Evolutionary conservation across 1,140 invertebrate species (phyloP).

Genomic region (Drosophila trapezifrons): DNA sequence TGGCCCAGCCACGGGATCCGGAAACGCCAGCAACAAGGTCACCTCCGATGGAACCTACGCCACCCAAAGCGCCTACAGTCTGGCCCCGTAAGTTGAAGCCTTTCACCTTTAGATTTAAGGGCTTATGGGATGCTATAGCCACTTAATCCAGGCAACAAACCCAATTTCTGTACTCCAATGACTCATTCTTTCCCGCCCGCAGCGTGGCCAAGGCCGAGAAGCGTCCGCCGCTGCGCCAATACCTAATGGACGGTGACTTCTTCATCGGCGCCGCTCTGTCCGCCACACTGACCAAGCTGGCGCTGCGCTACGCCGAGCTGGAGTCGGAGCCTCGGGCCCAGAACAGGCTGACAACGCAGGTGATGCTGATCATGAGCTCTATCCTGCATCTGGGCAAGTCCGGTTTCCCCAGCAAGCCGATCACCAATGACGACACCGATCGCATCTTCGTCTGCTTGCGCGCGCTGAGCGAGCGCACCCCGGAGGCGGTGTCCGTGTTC

Average conservation of each 20-base stretch:
- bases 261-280: slow-evolving; percentile 97
- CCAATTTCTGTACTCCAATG: too few species aligned
- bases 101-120: too few species aligned
- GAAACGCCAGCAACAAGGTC: slow-evolving; percentile 85
- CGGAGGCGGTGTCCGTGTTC: slow-evolving; percentile 91
- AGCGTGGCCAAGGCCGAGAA: slow-evolving; percentile 88
- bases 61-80: slow-evolving; percentile 97
- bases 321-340: slow-evolving; percentile 83
- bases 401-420: slow-evolving; percentile 89
- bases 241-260: slow-evolving; percentile 97
- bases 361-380: slow-evolving; percentile 94
- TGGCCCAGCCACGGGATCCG: slow-evolving; percentile 14
- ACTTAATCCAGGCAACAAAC: too few species aligned
- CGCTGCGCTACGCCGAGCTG: slow-evolving; percentile 86
- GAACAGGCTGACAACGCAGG: slow-evolving; percentile 91
- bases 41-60: slow-evolving; percentile 99
- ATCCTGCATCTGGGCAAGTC: slow-evolving; percentile 94
- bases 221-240: slow-evolving; percentile 92
- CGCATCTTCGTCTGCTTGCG: slow-evolving; percentile 93
- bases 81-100: slow-evolving; percentile 86
- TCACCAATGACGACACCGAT: slow-evolving; percentile 98
- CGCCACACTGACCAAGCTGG: slow-evolving; percentile 95
- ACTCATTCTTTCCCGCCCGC: not conserved
- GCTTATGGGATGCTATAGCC: too few species aligned
- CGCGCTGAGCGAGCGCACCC: slow-evolving; percentile 91